Conservation (phyloP, 2,797 vertebrate genomes). For the Pseudopleuronectes americanus region DNA sequence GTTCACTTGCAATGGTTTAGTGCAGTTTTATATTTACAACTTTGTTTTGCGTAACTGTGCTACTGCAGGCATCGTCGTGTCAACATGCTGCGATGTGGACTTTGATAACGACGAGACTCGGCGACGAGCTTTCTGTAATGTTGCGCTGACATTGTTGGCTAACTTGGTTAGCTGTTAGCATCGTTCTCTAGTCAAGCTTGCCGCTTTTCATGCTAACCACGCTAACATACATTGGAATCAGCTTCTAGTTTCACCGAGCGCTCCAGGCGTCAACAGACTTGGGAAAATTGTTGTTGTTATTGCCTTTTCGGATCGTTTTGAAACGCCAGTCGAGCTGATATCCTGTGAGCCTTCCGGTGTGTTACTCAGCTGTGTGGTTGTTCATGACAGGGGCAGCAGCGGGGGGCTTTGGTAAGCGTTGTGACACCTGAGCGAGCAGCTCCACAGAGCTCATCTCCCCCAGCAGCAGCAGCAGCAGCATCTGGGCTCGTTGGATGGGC, state of each 20-base stretch:
- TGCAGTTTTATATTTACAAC: too few relatives aligned
- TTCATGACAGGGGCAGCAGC: neutral
- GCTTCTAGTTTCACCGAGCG: conserved; percentile 20
- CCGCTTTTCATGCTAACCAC: conserved; percentile 1
- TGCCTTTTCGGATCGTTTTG: neutral
- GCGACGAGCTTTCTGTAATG: conserved; percentile 13
- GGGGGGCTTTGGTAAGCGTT: conserved; percentile 6
- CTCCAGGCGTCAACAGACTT: conserved; percentile 21
- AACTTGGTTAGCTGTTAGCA: conserved; percentile 57
- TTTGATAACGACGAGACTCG: neutral
- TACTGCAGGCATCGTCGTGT: rapidly evolving
- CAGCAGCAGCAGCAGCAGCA: neutral
- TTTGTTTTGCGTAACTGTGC: neutral
- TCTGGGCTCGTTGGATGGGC: neutral
- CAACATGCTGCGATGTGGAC: neutral
- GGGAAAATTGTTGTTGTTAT: conserved; percentile 1
- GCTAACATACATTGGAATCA: conserved; percentile 29
- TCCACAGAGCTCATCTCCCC: neutral
- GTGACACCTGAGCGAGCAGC: conserved; percentile 30
- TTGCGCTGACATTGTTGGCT: conserved; percentile 58
- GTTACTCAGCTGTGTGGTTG: neutral
- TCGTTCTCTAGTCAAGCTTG: conserved; percentile 11
- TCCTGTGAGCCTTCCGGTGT: neutral
- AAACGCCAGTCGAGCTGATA: neutral
- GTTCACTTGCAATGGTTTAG: neutral